Evolutionary conservation across 2,113 vertebrate species (phyloP).

Genomic region (Parus major): DNA sequence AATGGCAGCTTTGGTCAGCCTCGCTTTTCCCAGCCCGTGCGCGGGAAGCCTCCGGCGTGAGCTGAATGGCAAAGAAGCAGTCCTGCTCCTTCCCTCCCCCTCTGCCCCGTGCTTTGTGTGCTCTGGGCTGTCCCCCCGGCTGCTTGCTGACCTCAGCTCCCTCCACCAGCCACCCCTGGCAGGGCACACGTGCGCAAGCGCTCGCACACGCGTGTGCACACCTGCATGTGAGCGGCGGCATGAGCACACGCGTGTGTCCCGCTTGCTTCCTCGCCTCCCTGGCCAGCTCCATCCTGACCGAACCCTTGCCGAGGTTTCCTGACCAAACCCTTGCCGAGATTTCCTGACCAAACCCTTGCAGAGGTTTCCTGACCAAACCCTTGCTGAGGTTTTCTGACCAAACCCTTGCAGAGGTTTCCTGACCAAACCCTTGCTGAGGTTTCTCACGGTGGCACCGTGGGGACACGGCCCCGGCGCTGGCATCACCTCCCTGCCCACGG

Average conservation of each 20-base stretch:
- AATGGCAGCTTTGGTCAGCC: slow-evolving; percentile 17
- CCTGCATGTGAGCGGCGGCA: accelerated
- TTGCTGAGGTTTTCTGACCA: too few relatives aligned
- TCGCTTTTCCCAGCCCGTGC: neutral
- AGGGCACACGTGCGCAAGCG: accelerated
- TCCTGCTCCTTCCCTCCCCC: neutral
- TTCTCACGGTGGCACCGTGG: neutral
- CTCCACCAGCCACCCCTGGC: accelerated
- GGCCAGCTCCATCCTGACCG: accelerated
- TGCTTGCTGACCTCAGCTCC: neutral
- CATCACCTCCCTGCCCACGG: accelerated
- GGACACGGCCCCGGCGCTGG: accelerated
- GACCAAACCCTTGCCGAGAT: neutral
- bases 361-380: neutral
- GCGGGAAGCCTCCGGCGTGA: neutral
- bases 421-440: neutral
- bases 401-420: neutral
- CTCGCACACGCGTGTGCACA: neutral
- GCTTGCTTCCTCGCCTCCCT: neutral
- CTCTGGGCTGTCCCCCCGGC: neutral
- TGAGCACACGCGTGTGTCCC: accelerated
- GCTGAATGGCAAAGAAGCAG: slow-evolving; percentile 46
- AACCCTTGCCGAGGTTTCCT: neutral
- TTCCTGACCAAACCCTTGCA: neutral
- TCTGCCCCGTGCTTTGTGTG: neutral